Evolutionary conservation across 2,797 vertebrate species (phyloP), one percentile per base, ranked within the genome.

Genomic region (Pangasius larnaudii): DNA sequence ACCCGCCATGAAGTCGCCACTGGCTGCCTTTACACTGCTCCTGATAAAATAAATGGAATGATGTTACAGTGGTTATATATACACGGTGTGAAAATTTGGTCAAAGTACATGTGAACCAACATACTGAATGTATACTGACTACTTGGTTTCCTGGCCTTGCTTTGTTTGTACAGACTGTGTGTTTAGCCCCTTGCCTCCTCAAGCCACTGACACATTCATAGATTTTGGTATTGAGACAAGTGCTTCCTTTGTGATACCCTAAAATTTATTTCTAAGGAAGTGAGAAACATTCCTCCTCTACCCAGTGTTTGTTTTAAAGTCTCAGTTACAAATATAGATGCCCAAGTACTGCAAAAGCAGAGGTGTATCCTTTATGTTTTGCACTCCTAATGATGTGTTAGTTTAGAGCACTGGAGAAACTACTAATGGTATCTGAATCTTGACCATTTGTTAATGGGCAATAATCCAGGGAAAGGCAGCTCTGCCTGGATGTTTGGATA

Each of bases 41-140:
- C 86, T 86, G 83, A 81, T 89, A 84, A 91, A 89, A 90, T 89
- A 86, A 91, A 90, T 81, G 56, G 36, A 58, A 86, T 27, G 39
- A 42, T 81, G 63, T 89, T 85, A 79, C 53, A 78, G n/a, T 74
- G 75, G 46, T 84, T 59, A 30, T 88, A 63, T 78, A 87, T 86
- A 80, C 49, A 84, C 53, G 11, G 30, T 72, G 72, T 63, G 61
- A 85, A 82, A 53, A 59, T 58, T 85, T 53, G 81, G 61, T 88
- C 46, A 83, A 79, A 85, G 49, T 89, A 78, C 69, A 69, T 63
- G 77, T 84, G 85, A 67, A 85, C 75, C 59, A 87, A 85, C 85
- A 75, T 46, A 49, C 81, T 88, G 49, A 88, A 85, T 81, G 74
- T 80, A 86, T 42, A 84, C 84, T 53, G 72, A 74, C 74, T 80